A percentile compares a stretch with the other conserved stretches of the same genome.
Conservation (phyloP, 1,140 invertebrate species). For the Coelopa frigida region DNA sequence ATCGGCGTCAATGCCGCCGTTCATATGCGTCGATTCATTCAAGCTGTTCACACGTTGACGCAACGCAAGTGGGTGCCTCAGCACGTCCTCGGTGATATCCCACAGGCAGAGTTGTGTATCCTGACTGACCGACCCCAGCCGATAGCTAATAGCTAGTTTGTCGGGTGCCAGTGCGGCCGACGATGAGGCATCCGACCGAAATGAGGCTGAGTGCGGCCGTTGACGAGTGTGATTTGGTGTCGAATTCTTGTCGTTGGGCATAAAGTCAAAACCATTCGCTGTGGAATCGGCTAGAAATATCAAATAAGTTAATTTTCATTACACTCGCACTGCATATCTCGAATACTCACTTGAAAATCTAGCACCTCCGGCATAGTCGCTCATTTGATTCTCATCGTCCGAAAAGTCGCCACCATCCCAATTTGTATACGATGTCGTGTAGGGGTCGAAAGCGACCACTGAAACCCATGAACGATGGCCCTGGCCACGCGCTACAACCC, state of each 20-base stretch:
- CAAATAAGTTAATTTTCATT: no score
- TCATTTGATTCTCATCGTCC: slow-evolving; percentile 54
- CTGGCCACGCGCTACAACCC: slow-evolving; percentile 92
- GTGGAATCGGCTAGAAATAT: no score
- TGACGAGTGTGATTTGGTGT: slow-evolving; percentile 32
- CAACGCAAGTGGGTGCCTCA: slow-evolving; percentile 57
- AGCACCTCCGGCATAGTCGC: slow-evolving; percentile 36
- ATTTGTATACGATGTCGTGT: slow-evolving; percentile 62
- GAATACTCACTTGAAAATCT: slow-evolving; percentile 36
- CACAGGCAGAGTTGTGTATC: slow-evolving; percentile 97
- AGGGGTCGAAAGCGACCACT: slow-evolving; percentile 94
- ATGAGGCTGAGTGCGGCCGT: slow-evolving; percentile 51
- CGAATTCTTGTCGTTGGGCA: slow-evolving; percentile 44
- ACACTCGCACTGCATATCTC: slow-evolving; percentile 1
- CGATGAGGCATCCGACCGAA: slow-evolving; percentile 42
- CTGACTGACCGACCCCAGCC: slow-evolving; percentile 94
- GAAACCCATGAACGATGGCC: slow-evolving; percentile 95
- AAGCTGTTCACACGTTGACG: slow-evolving; percentile 35
- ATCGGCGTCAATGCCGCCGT: slow-evolving; percentile 32
- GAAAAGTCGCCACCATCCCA: slow-evolving; percentile 50
- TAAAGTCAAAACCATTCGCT: slow-evolving; percentile 25
- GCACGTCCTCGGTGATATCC: slow-evolving; percentile 95
- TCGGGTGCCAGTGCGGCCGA: slow-evolving; percentile 40
- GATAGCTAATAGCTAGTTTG: slow-evolving; percentile 62
- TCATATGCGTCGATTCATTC: slow-evolving; percentile 31